A percentile compares a stretch with the other conserved stretches of the same genome.
phyloP scores from a whole-genome alignment of 2,113 vertebrate genomes.

The Centropristis striata region DNA sequence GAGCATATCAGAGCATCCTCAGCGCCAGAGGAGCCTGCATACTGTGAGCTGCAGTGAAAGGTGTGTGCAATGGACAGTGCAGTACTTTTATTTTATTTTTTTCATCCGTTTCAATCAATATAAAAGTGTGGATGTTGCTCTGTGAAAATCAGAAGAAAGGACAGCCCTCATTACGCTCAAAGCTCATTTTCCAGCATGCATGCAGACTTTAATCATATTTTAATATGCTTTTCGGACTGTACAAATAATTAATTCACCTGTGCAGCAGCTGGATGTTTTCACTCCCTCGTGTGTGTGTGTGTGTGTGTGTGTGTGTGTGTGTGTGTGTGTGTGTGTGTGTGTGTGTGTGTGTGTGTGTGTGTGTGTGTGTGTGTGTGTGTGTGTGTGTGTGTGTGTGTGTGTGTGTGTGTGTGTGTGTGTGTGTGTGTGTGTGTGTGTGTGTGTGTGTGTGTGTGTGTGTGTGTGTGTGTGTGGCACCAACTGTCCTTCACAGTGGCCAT shows the following conservation, averaged over 20 bases:
- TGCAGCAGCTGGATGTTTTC: conserved; percentile 26
- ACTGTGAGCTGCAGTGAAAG: background rate
- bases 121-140: background rate
- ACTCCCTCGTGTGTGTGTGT: background rate
- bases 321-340: conserved; percentile 3
- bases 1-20: background rate
- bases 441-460: background rate
- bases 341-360: background rate
- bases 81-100: too few species aligned
- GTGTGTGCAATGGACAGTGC: background rate
- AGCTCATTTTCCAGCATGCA: background rate
- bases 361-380: conserved; percentile 5
- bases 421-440: background rate
- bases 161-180: background rate
- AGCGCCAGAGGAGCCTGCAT: background rate
- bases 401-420: conserved; percentile 3
- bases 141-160: background rate
- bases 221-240: background rate
- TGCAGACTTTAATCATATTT: too few species aligned
- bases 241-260: conserved; percentile 8
- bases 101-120: background rate
- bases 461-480: background rate
- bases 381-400: background rate
- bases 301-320: conserved; percentile 5
- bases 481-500: conserved; percentile 61